phyloP scores from a whole-genome alignment of 1,140 invertebrate genomes.

The Sitobion miscanthi region DNA sequence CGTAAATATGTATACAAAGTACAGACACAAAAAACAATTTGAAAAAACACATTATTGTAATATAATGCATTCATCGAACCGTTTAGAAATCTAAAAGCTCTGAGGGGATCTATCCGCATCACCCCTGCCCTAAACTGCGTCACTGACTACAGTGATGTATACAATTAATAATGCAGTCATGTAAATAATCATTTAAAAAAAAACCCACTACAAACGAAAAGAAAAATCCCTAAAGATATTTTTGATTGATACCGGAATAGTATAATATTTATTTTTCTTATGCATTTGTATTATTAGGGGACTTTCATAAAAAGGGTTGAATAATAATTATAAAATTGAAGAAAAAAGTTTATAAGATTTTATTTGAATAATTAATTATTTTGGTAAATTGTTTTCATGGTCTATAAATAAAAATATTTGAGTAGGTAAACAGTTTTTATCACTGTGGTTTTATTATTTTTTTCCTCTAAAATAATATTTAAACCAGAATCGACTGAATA shows the following conservation, averaged over 20 bases:
- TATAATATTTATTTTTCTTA: not conserved
- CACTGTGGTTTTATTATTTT: not conserved
- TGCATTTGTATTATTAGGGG: not conserved
- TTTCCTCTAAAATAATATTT: not conserved
- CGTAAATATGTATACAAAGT: too few relatives aligned
- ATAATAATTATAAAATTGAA: not conserved
- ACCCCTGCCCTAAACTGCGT: too few relatives aligned
- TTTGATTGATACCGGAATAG: not conserved
- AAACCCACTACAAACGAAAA: too few relatives aligned
- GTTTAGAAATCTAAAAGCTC: too few relatives aligned
- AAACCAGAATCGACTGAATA: not conserved
- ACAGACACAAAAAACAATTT: too few relatives aligned
- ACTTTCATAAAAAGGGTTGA: not conserved
- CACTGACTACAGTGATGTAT: too few relatives aligned
- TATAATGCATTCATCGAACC: too few relatives aligned
- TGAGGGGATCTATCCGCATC: too few relatives aligned
- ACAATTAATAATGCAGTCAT: too few relatives aligned
- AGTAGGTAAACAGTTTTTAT: not conserved
- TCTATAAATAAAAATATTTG: not conserved
- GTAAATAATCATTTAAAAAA: too few relatives aligned
- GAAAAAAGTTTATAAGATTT: not conserved
- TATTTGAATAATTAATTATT: slow-evolving; percentile 8
- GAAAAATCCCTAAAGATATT: too few relatives aligned
- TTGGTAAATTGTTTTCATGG: not conserved
- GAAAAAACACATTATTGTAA: too few relatives aligned